Evolutionary conservation across 1,140 invertebrate species (phyloP).

Genomic region (Sycobia sp.): DNA sequence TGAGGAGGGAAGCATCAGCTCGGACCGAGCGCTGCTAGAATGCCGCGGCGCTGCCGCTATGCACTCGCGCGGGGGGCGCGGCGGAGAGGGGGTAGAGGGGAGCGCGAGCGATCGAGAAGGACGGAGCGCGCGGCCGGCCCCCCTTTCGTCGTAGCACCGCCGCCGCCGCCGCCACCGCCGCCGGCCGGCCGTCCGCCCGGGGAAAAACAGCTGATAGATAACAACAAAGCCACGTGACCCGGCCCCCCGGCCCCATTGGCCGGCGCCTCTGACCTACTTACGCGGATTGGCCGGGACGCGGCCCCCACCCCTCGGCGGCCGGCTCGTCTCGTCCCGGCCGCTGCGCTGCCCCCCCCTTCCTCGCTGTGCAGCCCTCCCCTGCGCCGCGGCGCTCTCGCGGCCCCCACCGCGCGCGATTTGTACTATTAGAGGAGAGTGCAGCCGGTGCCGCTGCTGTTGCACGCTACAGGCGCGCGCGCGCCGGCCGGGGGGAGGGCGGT

Average conservation of each 20-base stretch:
- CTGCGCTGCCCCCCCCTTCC: not conserved
- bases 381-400: not conserved
- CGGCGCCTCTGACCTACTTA: slow-evolving; percentile 54
- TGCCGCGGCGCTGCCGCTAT: slow-evolving; percentile 26
- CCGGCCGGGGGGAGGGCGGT: not conserved
- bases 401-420: not conserved
- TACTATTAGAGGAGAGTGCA: too few relatives aligned
- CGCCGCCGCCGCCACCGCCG: not conserved
- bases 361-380: too few relatives aligned
- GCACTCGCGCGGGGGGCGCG: slow-evolving; percentile 29
- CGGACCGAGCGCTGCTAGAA: slow-evolving; percentile 31
- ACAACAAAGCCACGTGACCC: slow-evolving; percentile 65
- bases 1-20: slow-evolving; percentile 42
- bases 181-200: slow-evolving; percentile 46
- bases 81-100: not conserved
- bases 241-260: slow-evolving; percentile 15
- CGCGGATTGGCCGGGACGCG: slow-evolving; percentile 48
- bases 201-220: slow-evolving; percentile 67
- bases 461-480: too few relatives aligned
- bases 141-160: too few relatives aligned
- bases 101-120: not conserved
- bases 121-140: too few relatives aligned
- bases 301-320: slow-evolving; percentile 8
- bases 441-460: too few relatives aligned
- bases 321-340: not conserved